A percentile compares a stretch with the other conserved stretches of the same genome.
Conservation (phyloP, 2,888 invertebrate species). For the Tiliacea aurago region DNA sequence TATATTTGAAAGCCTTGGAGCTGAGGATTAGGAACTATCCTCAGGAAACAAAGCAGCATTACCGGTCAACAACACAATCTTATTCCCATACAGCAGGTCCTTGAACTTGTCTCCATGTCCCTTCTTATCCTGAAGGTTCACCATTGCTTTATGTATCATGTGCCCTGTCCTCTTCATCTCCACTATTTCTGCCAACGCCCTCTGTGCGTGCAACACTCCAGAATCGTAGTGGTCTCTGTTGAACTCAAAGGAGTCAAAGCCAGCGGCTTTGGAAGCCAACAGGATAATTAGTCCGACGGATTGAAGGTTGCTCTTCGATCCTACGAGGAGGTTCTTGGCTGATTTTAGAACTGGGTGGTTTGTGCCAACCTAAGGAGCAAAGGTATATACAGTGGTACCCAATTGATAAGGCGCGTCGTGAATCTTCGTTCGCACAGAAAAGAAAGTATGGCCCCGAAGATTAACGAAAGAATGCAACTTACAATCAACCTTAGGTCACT, state of each 20-base stretch:
- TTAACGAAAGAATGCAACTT: too few species aligned
- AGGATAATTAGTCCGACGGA: conserved; percentile 85
- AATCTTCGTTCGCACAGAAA: too few species aligned
- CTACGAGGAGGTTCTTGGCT: conserved; percentile 84
- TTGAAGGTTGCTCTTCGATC: conserved; percentile 86
- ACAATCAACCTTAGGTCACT: too few species aligned
- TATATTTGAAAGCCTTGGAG: too few species aligned
- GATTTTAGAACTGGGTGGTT: conserved; percentile 86
- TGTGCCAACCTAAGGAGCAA: conserved; percentile 79
- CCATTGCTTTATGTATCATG: conserved; percentile 86
- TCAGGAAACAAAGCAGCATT: too few species aligned
- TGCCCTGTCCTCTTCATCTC: conserved; percentile 89
- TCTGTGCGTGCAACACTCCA: conserved; percentile 85
- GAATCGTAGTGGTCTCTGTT: conserved; percentile 79
- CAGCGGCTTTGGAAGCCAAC: conserved; percentile 84
- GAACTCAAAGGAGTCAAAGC: conserved; percentile 71
- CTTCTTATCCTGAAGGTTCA: conserved; percentile 81
- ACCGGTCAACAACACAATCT: conserved; percentile 85
- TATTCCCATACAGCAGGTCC: conserved; percentile 85
- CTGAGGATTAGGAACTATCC: neutral
- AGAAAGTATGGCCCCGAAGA: too few species aligned
- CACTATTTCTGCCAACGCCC: conserved; percentile 87
- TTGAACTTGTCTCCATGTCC: conserved; percentile 79
- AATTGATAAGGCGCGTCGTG: too few species aligned
- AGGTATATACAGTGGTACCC: too few species aligned